phyloP scores from a whole-genome alignment of 2,113 vertebrate species.

The Bucco capensis region DNA sequence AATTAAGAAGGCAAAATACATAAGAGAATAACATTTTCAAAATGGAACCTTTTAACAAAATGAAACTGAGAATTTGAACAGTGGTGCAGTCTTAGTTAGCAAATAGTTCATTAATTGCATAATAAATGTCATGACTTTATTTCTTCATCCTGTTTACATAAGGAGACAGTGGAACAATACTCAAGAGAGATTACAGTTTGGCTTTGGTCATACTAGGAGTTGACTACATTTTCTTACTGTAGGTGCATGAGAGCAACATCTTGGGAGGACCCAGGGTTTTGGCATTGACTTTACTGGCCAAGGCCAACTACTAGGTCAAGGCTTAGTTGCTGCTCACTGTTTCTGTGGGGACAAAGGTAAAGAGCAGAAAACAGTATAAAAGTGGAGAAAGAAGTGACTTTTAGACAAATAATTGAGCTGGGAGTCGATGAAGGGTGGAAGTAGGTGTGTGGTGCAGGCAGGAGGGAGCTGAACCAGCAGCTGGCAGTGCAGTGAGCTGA shows the following conservation, averaged over 20 bases:
- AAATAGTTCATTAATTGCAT: background rate
- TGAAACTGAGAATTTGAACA: background rate
- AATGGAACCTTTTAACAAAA: background rate
- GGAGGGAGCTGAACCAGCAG: accelerated
- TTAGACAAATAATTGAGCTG: background rate
- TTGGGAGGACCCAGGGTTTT: background rate
- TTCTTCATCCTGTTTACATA: background rate
- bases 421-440: background rate
- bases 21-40: background rate
- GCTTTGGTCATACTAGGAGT: background rate
- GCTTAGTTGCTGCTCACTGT: background rate
- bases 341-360: background rate
- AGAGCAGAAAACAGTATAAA: background rate
- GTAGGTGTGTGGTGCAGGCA: accelerated
- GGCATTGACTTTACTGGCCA: background rate
- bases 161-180: background rate
- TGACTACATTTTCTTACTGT: background rate
- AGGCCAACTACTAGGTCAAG: background rate
- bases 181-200: background rate
- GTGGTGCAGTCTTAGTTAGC: background rate
- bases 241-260: background rate
- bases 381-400: background rate
- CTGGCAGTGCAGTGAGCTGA: background rate
- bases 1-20: background rate
- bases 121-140: background rate